Base-by-base conservation (phyloP, 2,888 invertebrate species). In the Lycophotia porphyrea region DNA sequence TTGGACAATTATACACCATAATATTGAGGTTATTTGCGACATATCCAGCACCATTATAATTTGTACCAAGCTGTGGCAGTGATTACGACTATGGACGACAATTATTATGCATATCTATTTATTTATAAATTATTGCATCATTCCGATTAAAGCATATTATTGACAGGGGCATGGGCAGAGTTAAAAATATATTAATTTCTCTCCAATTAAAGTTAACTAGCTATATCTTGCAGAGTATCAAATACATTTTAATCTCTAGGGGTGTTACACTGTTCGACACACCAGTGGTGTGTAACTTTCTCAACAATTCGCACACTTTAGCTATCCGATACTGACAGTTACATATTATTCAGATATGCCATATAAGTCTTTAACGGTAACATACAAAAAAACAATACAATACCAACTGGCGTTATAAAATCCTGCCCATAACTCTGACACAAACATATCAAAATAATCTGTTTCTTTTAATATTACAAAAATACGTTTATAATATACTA, bases 21-120 rank as follows among this genome's bases (percentile, higher is more conserved):
- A 71, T 68, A 76, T 71, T 76, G 75, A 82, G 75, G 74, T 82
- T 63, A 74, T 70, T 91, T 89, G 89, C 84, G 88, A 91, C 86
- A 69, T n/a, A 79, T 82, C 84, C 88, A 94, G 94, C 94, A 94
- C 94, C 94, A 91, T 81, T 88, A 80, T 66, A 82, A 86, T 93
- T 94, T 94, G 93, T 94, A 94, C 94, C 91, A 89, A 92, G 87
- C 91, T 88, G 88, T 90, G 93, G 93, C 93, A 93, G 92, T 93
- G 92, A 84, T 78, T 86, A 83, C 71, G 49, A 73, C 74, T 78
- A 84, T 88, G 87, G 87, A 87, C 88, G 88, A 85, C 52, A 75
- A 21, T 81, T 84, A 84, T 84, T 88, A 90, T 88, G 89, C 88
- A 90, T 27, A 18, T 88, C 80, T 86, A 88, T 81, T 85, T 81